Evolutionary conservation across 1,140 invertebrate species (phyloP).

Genomic region (Odontomachus brunneus): DNA sequence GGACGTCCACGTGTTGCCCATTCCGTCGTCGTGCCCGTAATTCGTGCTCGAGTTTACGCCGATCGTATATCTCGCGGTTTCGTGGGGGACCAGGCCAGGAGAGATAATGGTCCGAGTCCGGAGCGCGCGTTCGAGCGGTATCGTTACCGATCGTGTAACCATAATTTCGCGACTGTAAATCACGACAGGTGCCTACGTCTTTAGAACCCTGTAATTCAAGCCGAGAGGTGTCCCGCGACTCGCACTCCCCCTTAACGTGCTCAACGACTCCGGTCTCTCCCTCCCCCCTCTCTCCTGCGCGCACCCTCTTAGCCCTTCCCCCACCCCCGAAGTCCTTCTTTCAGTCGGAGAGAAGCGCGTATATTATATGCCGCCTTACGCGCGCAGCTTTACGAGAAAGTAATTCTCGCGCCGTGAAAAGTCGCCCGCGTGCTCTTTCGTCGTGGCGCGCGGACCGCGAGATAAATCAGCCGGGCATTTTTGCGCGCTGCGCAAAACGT

Average conservation of each 20-base stretch:
- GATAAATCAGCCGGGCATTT: slow-evolving; percentile 62
- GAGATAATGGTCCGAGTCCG: slow-evolving; percentile 61
- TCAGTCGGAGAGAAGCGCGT: slow-evolving; percentile 18
- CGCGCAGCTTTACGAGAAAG: slow-evolving; percentile 59
- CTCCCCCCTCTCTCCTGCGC: neutral
- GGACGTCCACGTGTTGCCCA: slow-evolving; percentile 29
- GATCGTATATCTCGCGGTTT: slow-evolving; percentile 72
- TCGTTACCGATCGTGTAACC: slow-evolving; percentile 72
- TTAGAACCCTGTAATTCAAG: slow-evolving; percentile 71
- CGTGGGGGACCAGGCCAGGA: slow-evolving; percentile 53
- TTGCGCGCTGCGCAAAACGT: slow-evolving; percentile 32
- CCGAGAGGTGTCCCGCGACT: slow-evolving; percentile 61
- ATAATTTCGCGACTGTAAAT: slow-evolving; percentile 74
- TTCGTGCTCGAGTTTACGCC: slow-evolving; percentile 59
- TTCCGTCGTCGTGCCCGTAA: slow-evolving; percentile 35
- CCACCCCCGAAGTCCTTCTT: slow-evolving; percentile 4
- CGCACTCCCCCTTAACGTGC: neutral
- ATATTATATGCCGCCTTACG: slow-evolving; percentile 50
- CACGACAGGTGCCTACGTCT: slow-evolving; percentile 73
- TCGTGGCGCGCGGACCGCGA: slow-evolving; percentile 16
- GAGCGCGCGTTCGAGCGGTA: slow-evolving; percentile 58
- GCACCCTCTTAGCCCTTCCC: neutral
- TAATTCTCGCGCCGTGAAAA: slow-evolving; percentile 60
- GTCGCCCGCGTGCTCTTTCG: slow-evolving; percentile 36
- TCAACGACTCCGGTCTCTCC: neutral